These are phyloP conservation scores for Fringilla coelebs DNA, from an alignment of 2,797 vertebrate genomes.

Conservation along the genomic window DNA sequence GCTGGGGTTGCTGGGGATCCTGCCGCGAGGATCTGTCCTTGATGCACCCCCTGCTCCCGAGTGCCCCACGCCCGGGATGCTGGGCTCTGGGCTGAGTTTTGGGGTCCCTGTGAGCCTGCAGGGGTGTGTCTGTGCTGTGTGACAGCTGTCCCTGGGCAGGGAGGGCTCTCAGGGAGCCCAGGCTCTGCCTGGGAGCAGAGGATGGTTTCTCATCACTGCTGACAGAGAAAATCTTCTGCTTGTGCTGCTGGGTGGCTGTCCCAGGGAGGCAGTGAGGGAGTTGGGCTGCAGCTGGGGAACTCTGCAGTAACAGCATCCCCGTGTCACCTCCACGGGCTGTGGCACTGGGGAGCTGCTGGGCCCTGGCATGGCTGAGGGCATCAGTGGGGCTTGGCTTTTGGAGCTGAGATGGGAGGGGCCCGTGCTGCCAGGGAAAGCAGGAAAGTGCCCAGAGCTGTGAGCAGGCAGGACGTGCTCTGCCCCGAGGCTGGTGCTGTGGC, in stretches of 20 bases:
- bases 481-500: accelerated
- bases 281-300: not conserved
- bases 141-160: not conserved
- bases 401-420: not conserved
- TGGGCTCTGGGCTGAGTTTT: not conserved
- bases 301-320: not conserved
- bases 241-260: not conserved
- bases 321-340: not conserved
- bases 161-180: not conserved
- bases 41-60: not conserved
- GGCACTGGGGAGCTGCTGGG: not conserved
- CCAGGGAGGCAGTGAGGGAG: not conserved
- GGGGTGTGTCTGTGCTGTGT: not conserved
- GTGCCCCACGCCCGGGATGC: not conserved
- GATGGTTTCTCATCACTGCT: not conserved
- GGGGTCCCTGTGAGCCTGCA: not conserved
- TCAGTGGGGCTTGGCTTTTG: not conserved
- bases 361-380: accelerated
- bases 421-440: accelerated
- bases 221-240: not conserved
- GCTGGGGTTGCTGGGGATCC: not conserved
- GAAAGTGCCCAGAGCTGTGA: not conserved
- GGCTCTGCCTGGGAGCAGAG: not conserved
- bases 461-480: not conserved
- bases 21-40: not conserved